phyloP scores from a whole-genome alignment of 2,888 invertebrate genomes.

The Hermodice carunculata region DNA sequence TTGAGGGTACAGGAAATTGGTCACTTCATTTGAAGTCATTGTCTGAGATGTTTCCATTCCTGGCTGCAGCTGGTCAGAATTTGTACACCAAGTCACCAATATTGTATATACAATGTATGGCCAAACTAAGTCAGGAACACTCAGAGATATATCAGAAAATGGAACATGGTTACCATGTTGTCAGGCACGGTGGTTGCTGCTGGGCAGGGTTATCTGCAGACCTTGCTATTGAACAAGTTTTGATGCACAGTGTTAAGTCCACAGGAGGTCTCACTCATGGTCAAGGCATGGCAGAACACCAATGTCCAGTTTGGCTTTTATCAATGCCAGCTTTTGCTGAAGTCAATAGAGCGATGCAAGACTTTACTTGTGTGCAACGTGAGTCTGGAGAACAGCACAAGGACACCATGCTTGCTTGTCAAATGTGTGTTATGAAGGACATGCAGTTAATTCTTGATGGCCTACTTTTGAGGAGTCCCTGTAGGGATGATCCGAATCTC shows the following conservation, averaged over 20 bases:
- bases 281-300: not conserved
- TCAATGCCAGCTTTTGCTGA: not conserved
- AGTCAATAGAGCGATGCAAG: not conserved
- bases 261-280: conserved; percentile 4
- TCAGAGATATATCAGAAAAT: not conserved
- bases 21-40: too few relatives aligned
- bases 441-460: too few relatives aligned
- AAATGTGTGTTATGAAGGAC: too few relatives aligned
- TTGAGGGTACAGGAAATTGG: too few relatives aligned
- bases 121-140: not conserved
- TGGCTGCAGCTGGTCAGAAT: not conserved
- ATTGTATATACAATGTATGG: not conserved
- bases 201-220: not conserved
- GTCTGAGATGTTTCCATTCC: too few relatives aligned
- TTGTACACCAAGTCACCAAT: not conserved
- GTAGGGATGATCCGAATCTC: too few relatives aligned
- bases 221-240: not conserved
- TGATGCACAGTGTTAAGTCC: not conserved
- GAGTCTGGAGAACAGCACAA: too few relatives aligned
- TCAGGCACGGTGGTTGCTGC: not conserved
- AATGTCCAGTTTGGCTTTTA: not conserved
- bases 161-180: not conserved
- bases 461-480: too few relatives aligned
- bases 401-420: too few relatives aligned
- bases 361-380: not conserved